Conservation (phyloP, 1,140 invertebrate species). For the Xylocopa sonorina region DNA sequence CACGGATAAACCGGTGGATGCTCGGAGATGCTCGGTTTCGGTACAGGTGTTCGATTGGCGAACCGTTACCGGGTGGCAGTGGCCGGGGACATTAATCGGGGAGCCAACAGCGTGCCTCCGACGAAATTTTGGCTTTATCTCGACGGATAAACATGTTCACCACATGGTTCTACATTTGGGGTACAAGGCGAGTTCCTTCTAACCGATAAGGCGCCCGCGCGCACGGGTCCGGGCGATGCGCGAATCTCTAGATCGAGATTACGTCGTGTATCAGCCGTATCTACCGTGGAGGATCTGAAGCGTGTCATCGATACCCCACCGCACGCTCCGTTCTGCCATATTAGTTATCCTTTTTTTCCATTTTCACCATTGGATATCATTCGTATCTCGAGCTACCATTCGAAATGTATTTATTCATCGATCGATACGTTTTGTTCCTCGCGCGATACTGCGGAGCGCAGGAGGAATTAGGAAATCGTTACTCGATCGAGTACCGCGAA, state of each 20-base stretch:
- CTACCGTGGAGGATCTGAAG: conserved; percentile 19
- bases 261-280: conserved; percentile 44
- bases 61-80: background rate
- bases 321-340: background rate
- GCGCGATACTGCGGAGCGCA: background rate
- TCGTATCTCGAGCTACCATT: background rate
- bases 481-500: background rate
- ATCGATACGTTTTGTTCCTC: no score
- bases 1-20: background rate
- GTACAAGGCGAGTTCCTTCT: conserved; percentile 27
- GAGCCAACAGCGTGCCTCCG: background rate
- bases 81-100: background rate
- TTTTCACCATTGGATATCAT: background rate
- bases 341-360: background rate
- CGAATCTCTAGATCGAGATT: conserved; percentile 47
- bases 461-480: no score
- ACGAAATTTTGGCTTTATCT: conserved; percentile 44
- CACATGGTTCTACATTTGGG: conserved; percentile 21
- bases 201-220: conserved; percentile 33
- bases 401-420: background rate
- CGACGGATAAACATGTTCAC: conserved; percentile 24
- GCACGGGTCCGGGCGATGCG: conserved; percentile 4
- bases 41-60: background rate
- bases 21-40: background rate
- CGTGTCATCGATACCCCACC: conserved; percentile 36